Evolutionary conservation across 2,888 invertebrate species (phyloP).

Genomic region (Tholera decimalis): DNA sequence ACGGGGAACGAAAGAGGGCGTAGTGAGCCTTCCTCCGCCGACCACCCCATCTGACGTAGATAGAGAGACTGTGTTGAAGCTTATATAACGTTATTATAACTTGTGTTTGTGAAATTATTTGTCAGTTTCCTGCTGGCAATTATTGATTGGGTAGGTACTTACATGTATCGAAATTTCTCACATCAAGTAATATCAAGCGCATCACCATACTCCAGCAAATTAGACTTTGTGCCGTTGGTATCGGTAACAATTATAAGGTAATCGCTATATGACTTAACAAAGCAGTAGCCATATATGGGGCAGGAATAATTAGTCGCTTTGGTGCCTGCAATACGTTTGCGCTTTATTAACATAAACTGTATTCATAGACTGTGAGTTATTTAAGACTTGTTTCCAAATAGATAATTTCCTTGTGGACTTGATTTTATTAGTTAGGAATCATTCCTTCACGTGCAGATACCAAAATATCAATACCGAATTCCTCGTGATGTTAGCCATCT

Average conservation of each 20-base stretch:
- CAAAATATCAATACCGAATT: not conserved
- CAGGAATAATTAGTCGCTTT: not conserved
- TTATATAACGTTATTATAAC: no score
- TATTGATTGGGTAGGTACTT: no score
- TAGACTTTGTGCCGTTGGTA: not conserved
- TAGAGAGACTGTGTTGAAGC: no score
- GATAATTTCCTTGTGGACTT: not conserved
- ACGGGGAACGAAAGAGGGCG: no score
- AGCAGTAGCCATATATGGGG: not conserved
- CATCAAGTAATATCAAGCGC: not conserved
- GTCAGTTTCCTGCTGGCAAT: no score
- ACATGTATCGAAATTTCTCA: no score
- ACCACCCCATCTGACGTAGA: no score
- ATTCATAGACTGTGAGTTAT: not conserved
- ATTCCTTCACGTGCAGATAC: not conserved
- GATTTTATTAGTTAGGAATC: not conserved
- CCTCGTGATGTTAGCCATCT: not conserved
- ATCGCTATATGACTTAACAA: not conserved
- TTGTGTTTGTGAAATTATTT: no score
- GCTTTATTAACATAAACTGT: not conserved
- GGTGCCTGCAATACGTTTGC: constrained; percentile 1
- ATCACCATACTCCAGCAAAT: not conserved
- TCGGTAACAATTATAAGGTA: not conserved
- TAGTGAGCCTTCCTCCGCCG: no score
- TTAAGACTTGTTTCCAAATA: constrained; percentile 2